A percentile compares a stretch with the other conserved stretches of the same genome.
These are phyloP conservation scores for Agonopterix heracliana DNA, from an alignment of 2,888 invertebrate genomes.

Conservation along the genomic window DNA sequence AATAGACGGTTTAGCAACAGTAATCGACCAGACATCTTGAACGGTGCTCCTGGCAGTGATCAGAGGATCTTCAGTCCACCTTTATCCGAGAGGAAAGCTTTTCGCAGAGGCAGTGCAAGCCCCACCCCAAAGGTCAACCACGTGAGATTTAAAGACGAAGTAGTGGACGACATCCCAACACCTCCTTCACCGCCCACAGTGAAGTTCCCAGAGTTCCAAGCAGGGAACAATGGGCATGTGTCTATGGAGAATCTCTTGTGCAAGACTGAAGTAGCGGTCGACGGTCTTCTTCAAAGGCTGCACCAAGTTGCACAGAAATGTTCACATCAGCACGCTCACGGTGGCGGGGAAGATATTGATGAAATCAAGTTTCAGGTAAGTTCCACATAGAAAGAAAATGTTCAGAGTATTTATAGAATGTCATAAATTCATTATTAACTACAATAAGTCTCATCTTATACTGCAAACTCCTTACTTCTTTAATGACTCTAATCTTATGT, in stretches of 20 bases:
- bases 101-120: constrained; percentile 46
- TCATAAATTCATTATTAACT: too few species aligned
- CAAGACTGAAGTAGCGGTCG: constrained; percentile 83
- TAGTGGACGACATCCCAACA: constrained; percentile 61
- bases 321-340: constrained; percentile 83
- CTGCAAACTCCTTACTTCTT: too few species aligned
- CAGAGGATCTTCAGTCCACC: constrained; percentile 56
- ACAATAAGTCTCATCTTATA: too few species aligned
- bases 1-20: constrained; percentile 55
- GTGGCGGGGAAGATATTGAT: constrained; percentile 84
- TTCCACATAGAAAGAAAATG: neutral
- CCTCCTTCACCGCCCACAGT: constrained; percentile 65
- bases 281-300: constrained; percentile 79
- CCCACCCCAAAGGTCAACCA: constrained; percentile 61
- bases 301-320: constrained; percentile 84
- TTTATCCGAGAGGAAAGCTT: constrained; percentile 46
- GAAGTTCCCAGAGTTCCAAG: constrained; percentile 50
- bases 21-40: constrained; percentile 58
- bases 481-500: too few species aligned
- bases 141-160: constrained; percentile 66
- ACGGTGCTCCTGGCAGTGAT: constrained; percentile 58
- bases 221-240: constrained; percentile 75
- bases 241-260: constrained; percentile 78
- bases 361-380: constrained; percentile 85
- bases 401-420: too few species aligned